Conservation (phyloP, 2,113 vertebrate genomes). For the Bostrychus sinensis region DNA sequence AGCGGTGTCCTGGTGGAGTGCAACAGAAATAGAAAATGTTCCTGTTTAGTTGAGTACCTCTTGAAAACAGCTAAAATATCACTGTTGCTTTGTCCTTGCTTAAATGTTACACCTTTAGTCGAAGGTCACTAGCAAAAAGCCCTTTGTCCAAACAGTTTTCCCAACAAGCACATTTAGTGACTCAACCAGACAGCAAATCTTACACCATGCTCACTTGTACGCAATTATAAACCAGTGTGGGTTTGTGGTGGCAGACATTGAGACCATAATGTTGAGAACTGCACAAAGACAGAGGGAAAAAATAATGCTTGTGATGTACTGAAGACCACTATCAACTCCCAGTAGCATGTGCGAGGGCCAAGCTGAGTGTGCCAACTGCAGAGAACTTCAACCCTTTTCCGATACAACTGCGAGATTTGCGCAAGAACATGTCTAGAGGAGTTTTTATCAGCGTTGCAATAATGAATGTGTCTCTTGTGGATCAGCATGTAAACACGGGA, state of each 20-base stretch:
- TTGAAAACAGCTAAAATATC: no score
- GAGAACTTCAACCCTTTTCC: conserved; percentile 62
- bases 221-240: conserved; percentile 52
- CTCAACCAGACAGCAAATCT: conserved; percentile 40
- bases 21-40: no score
- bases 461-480: conserved; percentile 74
- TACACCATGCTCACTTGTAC: conserved; percentile 27
- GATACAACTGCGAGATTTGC: conserved; percentile 50
- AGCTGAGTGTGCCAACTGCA: conserved; percentile 50
- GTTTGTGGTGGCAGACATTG: no score
- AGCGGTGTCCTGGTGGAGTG: no score
- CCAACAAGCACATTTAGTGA: conserved; percentile 37
- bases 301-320: conserved; percentile 55
- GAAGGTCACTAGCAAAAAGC: no score
- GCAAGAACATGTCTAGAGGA: conserved; percentile 45
- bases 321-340: not conserved
- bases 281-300: conserved; percentile 41
- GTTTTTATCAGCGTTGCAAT: conserved; percentile 61
- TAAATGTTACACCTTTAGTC: no score
- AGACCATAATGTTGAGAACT: conserved; percentile 35
- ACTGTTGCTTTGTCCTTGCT: no score
- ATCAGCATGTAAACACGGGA: conserved; percentile 78
- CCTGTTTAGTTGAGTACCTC: no score
- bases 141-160: no score
- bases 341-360: conserved; percentile 52